phyloP scores from a whole-genome alignment of 2,113 vertebrate species.

The Aegotheles bennettii region DNA sequence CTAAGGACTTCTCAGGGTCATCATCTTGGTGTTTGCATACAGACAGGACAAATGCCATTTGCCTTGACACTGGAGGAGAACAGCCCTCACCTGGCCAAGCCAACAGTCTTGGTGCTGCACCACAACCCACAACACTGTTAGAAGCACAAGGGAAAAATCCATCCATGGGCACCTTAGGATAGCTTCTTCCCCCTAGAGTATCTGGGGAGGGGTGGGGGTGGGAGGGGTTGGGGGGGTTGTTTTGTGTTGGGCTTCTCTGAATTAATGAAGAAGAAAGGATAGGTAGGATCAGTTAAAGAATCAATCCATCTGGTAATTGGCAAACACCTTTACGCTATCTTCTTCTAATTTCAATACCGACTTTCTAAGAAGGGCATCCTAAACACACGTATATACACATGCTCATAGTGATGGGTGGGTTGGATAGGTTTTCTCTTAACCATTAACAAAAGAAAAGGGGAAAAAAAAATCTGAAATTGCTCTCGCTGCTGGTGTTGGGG shows the following conservation, averaged over 20 bases:
- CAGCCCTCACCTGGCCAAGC: not conserved
- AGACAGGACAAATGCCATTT: not conserved
- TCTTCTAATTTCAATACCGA: not conserved
- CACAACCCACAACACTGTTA: not conserved
- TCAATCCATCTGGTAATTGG: not conserved
- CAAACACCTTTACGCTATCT: not conserved
- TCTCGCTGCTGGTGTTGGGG: not conserved
- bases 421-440: not conserved
- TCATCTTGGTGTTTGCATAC: not conserved
- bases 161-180: not conserved
- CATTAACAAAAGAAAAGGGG: not conserved
- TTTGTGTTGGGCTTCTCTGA: not conserved
- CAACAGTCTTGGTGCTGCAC: not conserved
- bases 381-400: not conserved
- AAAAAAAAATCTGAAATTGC: not conserved
- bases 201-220: accelerated
- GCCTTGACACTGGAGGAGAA: not conserved
- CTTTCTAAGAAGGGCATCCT: not conserved
- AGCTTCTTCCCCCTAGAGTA: not conserved
- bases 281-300: not conserved
- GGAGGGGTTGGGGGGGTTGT: too few relatives aligned
- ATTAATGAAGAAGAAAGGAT: not conserved
- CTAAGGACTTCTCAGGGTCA: conserved; percentile 19
- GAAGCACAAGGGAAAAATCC: conserved; percentile 50
- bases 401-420: not conserved